Evolutionary conservation across 2,888 invertebrate genomes (phyloP).

Genomic region (Teleiodes luculella): DNA sequence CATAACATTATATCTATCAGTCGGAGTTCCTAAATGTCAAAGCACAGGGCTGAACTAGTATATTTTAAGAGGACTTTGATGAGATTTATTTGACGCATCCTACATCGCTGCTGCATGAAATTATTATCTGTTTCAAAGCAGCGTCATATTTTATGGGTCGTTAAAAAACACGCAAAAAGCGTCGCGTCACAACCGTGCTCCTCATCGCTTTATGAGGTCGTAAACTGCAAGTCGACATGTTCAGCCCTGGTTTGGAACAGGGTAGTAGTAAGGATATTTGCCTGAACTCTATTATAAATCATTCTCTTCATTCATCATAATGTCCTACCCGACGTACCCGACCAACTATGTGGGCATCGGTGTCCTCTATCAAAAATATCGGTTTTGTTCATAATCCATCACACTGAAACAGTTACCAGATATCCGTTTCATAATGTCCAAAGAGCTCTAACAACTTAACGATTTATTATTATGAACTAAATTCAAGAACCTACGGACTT

Average conservation of each 20-base stretch:
- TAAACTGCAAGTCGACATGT: conserved; percentile 43
- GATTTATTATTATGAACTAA: too few species aligned
- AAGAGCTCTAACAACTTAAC: too few species aligned
- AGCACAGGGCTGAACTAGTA: neutral
- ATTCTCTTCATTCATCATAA: too few species aligned
- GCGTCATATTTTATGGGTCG: conserved; percentile 20
- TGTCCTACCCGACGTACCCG: too few species aligned
- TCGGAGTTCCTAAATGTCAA: neutral
- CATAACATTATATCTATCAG: neutral
- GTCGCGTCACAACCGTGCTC: neutral
- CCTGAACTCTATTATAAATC: too few species aligned
- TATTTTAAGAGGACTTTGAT: conserved; percentile 1
- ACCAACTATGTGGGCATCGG: too few species aligned
- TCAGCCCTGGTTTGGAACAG: conserved; percentile 5
- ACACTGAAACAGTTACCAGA: too few species aligned
- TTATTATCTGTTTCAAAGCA: conserved; percentile 19
- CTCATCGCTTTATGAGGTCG: conserved; percentile 43
- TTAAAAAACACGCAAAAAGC: conserved; percentile 13
- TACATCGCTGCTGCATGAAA: conserved; percentile 3
- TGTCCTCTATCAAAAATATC: too few species aligned
- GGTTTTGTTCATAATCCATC: too few species aligned
- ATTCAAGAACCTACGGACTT: too few species aligned
- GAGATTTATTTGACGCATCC: conserved; percentile 7
- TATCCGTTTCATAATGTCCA: too few species aligned
- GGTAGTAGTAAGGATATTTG: neutral